Percentiles rank a stretch among this genome's conserved stretches.
Conservation (phyloP, 2,113 vertebrate genomes). For the Tachuris rubrigastra region DNA sequence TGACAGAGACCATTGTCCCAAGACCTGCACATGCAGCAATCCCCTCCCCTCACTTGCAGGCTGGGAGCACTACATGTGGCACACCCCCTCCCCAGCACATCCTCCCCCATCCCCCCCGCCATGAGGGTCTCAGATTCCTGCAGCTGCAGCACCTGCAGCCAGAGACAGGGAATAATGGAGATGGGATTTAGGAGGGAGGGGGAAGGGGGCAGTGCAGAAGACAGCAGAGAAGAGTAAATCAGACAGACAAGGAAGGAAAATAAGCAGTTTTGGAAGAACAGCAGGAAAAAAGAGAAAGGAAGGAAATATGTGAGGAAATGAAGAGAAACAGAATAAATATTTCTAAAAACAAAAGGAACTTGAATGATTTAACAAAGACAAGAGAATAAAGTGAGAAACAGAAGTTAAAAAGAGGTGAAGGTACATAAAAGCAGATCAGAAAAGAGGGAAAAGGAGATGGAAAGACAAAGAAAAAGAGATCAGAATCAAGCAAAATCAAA, state of each 20-base stretch:
- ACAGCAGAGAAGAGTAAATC: background rate
- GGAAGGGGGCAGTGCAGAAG: background rate
- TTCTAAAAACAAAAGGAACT: background rate
- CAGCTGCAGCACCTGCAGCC: constrained; percentile 34
- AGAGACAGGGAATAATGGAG: background rate
- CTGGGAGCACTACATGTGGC: background rate
- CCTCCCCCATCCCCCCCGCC: background rate
- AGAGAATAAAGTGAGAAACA: background rate
- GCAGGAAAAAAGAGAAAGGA: background rate
- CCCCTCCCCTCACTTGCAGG: background rate
- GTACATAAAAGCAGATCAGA: background rate
- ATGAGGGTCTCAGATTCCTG: background rate
- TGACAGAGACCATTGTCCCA: constrained; percentile 47
- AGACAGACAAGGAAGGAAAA: background rate
- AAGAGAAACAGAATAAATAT: background rate
- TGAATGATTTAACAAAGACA: background rate
- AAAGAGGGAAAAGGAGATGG: background rate
- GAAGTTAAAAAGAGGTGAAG: background rate
- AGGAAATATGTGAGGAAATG: background rate
- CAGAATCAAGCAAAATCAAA: background rate
- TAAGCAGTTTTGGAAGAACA: background rate
- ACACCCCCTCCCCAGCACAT: no score
- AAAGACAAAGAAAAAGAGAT: background rate
- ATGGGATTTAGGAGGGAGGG: background rate
- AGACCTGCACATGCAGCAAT: background rate